A percentile compares a stretch with the other conserved stretches of the same genome.
phyloP scores from a whole-genome alignment of 2,797 vertebrate species.

The Ceryle rudis region DNA sequence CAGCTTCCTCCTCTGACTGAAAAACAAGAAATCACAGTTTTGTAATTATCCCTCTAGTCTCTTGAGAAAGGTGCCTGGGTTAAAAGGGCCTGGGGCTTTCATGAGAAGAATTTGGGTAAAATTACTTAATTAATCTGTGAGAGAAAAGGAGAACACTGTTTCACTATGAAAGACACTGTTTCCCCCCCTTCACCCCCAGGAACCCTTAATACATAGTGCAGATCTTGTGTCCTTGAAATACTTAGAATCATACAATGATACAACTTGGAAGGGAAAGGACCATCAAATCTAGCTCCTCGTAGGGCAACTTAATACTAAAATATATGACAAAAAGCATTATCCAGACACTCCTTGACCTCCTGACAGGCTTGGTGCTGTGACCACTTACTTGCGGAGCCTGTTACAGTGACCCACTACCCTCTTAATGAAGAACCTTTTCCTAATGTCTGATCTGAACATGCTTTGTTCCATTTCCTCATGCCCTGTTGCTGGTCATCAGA shows the following conservation, averaged over 20 bases:
- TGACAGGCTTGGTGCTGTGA: neutral
- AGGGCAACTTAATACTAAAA: neutral
- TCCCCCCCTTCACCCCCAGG: neutral
- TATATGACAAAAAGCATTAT: neutral
- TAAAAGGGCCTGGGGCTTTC: neutral
- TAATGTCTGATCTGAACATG: neutral
- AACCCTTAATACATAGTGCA: neutral
- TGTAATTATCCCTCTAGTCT: neutral
- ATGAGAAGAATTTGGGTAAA: neutral
- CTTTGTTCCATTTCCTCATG: neutral
- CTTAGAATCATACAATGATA: neutral
- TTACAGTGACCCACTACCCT: accelerated
- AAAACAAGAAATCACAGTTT: neutral
- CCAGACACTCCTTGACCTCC: no score
- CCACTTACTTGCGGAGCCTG: neutral
- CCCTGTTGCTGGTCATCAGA: neutral
- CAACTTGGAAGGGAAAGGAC: neutral
- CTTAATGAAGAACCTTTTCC: neutral
- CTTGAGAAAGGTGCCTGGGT: neutral
- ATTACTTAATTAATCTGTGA: neutral
- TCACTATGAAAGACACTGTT: neutral
- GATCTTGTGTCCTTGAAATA: neutral
- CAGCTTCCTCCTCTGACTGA: slow-evolving; percentile 13
- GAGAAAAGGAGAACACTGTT: neutral
- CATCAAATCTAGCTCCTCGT: neutral